Percentiles rank a stretch among this genome's conserved stretches.
Conservation (phyloP, 2,113 vertebrate genomes). For the Alces alces region DNA sequence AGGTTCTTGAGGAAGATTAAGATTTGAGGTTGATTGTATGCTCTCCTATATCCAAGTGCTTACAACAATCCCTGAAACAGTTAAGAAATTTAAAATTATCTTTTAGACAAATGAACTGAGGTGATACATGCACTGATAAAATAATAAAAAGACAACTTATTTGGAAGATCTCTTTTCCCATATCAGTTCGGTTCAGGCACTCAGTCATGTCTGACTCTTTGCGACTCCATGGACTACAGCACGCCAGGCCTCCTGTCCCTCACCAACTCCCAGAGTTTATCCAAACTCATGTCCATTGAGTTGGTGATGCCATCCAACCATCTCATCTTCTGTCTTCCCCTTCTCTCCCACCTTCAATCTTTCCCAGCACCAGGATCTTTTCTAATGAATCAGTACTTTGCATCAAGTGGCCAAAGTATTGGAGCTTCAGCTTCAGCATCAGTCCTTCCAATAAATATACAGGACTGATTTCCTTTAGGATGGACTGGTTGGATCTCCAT, state of each 20-base stretch:
- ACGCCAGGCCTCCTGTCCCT: rapidly evolving
- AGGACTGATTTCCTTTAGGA: neutral
- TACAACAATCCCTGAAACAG: neutral
- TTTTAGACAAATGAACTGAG: neutral
- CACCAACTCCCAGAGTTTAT: neutral
- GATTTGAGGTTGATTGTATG: neutral
- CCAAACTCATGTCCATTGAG: neutral
- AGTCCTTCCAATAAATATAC: neutral
- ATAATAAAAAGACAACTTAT: neutral
- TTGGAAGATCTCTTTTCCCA: neutral
- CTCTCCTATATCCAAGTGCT: neutral
- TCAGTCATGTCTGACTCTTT: neutral
- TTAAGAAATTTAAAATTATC: neutral
- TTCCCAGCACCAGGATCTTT: neutral
- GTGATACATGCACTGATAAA: neutral
- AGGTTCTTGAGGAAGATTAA: neutral
- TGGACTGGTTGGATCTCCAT: neutral
- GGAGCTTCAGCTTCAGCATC: neutral
- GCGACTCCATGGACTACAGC: neutral
- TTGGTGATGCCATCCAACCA: neutral
- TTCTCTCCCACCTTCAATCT: neutral
- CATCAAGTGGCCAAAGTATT: neutral
- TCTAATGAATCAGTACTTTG: neutral
- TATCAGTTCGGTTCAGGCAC: neutral
- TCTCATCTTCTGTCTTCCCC: neutral